Conservation (phyloP, 2,888 invertebrate genomes). For the Synanthedon formicaeformis region DNA sequence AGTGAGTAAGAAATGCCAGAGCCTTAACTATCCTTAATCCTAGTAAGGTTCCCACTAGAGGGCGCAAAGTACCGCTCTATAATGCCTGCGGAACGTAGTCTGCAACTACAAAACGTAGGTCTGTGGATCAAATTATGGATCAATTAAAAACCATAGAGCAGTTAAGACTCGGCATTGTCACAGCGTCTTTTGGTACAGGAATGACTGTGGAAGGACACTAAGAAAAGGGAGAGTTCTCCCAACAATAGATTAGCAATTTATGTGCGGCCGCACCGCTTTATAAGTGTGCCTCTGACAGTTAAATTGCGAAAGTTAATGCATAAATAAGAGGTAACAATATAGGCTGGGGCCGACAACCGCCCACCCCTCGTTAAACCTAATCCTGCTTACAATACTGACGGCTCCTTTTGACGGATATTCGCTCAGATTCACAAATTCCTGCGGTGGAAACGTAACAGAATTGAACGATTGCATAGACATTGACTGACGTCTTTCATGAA, state of each 20-base stretch:
- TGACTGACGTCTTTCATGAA: no score
- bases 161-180: constrained; percentile 11
- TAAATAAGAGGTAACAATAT: constrained; percentile 63
- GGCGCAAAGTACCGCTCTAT: no score
- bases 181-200: constrained; percentile 37
- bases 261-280: constrained; percentile 14
- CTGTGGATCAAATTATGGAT: no score
- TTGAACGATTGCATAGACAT: not conserved
- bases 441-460: not conserved
- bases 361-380: constrained; percentile 2
- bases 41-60: no score
- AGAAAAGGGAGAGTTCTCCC: constrained; percentile 12
- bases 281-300: constrained; percentile 41
- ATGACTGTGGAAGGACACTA: constrained; percentile 21
- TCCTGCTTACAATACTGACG: constrained; percentile 7
- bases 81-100: no score
- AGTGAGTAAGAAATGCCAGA: no score
- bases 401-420: constrained; percentile 6
- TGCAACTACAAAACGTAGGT: no score
- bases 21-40: no score
- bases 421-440: not conserved
- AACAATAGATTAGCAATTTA: constrained; percentile 38
- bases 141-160: no score
- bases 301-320: constrained; percentile 64
- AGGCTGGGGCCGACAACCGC: constrained; percentile 14